Percentiles rank a stretch among this genome's conserved stretches.
Evolutionary conservation across 1,140 invertebrate genomes (phyloP).

Genomic region (Sycobia sp.): DNA sequence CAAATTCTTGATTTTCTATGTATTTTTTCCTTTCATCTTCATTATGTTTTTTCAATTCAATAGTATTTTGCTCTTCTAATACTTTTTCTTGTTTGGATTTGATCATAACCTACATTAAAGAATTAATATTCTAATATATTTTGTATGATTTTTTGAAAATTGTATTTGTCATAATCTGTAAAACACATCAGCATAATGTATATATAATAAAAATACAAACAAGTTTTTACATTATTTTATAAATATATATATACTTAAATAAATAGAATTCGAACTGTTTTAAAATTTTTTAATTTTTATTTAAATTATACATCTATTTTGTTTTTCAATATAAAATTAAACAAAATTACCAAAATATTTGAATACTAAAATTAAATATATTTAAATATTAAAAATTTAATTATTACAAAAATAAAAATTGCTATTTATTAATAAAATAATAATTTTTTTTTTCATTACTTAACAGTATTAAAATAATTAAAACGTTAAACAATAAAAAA

Average conservation of each 20-base stretch:
- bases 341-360: too few relatives aligned
- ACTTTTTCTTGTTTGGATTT: conserved; percentile 8
- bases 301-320: too few relatives aligned
- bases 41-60: conserved; percentile 33
- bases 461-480: not conserved
- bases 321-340: too few relatives aligned
- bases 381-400: too few relatives aligned
- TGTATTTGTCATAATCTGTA: not conserved
- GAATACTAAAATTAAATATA: too few relatives aligned
- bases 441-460: not conserved
- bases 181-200: not conserved
- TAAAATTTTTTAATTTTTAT: too few relatives aligned
- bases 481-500: too few relatives aligned
- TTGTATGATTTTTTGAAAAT: not conserved
- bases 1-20: too few relatives aligned
- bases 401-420: not conserved
- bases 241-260: too few relatives aligned
- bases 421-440: not conserved
- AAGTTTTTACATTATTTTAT: too few relatives aligned
- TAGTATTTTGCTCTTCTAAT: conserved; percentile 21
- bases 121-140: not conserved
- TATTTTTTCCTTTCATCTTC: conserved; percentile 47
- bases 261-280: too few relatives aligned
- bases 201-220: too few relatives aligned
- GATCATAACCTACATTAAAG: conserved; percentile 30